phyloP scores from a whole-genome alignment of 2,113 vertebrate genomes.

The Mirza zaza region DNA sequence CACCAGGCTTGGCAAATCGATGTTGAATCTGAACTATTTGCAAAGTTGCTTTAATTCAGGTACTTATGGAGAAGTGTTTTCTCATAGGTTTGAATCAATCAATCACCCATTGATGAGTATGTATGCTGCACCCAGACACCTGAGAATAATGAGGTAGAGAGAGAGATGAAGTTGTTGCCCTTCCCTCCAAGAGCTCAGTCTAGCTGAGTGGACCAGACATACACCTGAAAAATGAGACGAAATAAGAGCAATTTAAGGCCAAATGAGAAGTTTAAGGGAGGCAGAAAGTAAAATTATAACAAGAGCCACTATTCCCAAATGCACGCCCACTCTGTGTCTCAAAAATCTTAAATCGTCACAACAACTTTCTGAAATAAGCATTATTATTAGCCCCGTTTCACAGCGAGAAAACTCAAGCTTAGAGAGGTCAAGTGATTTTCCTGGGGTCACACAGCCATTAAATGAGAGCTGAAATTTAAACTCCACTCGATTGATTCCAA shows the following conservation, averaged over 20 bases:
- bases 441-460: conserved; percentile 60
- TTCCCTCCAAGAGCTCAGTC: background rate
- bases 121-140: background rate
- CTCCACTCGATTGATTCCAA: background rate
- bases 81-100: background rate
- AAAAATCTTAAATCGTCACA: conserved; percentile 51
- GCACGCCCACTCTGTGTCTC: background rate
- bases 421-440: conserved; percentile 56
- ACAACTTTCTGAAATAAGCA: conserved; percentile 48
- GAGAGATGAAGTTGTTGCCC: background rate
- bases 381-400: background rate
- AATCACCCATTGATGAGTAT: background rate
- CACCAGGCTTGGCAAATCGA: background rate
- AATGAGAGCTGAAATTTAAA: conserved; percentile 17
- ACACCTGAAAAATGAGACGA: conserved; percentile 45
- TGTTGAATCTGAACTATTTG: background rate
- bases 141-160: background rate
- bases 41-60: conserved; percentile 15
- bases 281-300: conserved; percentile 46
- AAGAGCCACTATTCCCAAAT: conserved; percentile 49
- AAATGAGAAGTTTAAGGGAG: conserved; percentile 58
- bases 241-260: conserved; percentile 53
- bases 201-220: conserved; percentile 20
- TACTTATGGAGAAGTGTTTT: background rate
- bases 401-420: conserved; percentile 10